A percentile compares a stretch with the other conserved stretches of the same genome.
These are phyloP conservation scores for Ctenodactylus gundi DNA, from an alignment of 2,113 vertebrate genomes.

Conservation along the genomic window DNA sequence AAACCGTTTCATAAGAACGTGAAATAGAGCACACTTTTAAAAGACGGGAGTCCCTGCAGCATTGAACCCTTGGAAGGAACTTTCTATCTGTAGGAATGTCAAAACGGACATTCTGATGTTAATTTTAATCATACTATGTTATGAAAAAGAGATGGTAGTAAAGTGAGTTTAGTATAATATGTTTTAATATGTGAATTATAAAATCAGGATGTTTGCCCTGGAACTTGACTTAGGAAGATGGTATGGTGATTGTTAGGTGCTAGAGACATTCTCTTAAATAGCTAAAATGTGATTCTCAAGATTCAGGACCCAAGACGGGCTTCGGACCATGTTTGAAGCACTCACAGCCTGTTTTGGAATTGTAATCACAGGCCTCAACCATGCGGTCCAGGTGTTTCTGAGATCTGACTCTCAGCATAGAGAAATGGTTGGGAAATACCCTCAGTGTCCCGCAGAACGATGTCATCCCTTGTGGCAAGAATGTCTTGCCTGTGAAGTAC, in stretches of 20 bases:
- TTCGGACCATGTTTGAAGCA: background rate
- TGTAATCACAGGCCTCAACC: background rate
- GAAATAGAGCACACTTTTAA: background rate
- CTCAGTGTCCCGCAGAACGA: too few species aligned
- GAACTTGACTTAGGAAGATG: slow-evolving; percentile 28
- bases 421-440: background rate
- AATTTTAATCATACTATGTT: background rate
- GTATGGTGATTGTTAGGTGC: background rate
- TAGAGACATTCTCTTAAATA: background rate
- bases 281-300: background rate
- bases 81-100: slow-evolving; percentile 17
- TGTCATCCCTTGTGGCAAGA: background rate
- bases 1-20: slow-evolving; percentile 5
- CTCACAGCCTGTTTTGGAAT: background rate
- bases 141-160: background rate
- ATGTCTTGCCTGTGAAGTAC: background rate
- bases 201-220: background rate
- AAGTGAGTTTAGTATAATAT: background rate
- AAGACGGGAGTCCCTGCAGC: background rate
- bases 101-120: background rate
- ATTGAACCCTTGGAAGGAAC: background rate
- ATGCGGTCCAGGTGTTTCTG: background rate
- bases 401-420: background rate
- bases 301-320: accelerated
- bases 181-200: background rate